These are phyloP conservation scores for Melipona bicolor DNA, from an alignment of 2,888 invertebrate genomes.

Conservation along the genomic window DNA sequence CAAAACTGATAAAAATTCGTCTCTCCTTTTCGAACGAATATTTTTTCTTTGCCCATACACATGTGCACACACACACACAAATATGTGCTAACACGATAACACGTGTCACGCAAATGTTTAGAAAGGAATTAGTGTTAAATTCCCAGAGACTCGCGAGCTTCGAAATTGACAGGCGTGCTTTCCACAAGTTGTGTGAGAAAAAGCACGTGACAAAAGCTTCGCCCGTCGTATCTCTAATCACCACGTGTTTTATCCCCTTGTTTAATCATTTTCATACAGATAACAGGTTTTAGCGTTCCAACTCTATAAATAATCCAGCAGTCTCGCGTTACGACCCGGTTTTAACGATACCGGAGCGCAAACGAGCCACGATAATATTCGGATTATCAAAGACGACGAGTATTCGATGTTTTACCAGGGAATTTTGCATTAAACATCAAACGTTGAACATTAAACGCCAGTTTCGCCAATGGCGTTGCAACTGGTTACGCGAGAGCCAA, in stretches of 20 bases:
- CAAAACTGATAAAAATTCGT: too few relatives aligned
- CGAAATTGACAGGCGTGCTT: not conserved
- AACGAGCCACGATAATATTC: not conserved
- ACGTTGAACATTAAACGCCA: not conserved
- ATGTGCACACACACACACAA: too few relatives aligned
- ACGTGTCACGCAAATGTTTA: not conserved
- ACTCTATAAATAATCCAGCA: not conserved
- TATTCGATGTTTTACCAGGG: not conserved
- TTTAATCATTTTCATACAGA: not conserved
- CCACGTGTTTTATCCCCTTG: not conserved
- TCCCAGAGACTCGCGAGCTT: not conserved
- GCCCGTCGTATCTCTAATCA: not conserved
- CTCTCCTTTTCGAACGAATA: not conserved
- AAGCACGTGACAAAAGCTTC: not conserved
- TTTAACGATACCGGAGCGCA: not conserved
- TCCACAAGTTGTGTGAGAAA: not conserved
- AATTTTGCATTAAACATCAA: not conserved
- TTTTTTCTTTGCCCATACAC: too few relatives aligned
- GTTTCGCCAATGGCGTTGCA: too few relatives aligned
- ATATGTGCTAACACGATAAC: not conserved
- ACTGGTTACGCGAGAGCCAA: not conserved
- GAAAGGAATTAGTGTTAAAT: not conserved
- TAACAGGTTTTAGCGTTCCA: not conserved
- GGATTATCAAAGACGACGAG: not conserved
- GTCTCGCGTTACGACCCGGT: not conserved